phyloP scores from a whole-genome alignment of 2,888 invertebrate genomes.

The Smittia aterrima region DNA sequence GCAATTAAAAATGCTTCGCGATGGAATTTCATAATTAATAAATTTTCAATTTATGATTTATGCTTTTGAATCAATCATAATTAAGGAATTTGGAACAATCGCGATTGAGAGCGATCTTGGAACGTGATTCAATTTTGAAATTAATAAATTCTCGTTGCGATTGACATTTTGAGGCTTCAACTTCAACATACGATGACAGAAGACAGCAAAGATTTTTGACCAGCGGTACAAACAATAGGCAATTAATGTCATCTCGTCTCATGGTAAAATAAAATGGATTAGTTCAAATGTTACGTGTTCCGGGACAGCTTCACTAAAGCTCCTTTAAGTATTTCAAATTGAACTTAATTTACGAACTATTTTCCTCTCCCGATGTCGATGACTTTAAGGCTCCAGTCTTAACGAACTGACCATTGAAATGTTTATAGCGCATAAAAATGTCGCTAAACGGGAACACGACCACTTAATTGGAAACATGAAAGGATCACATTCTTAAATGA shows the following conservation, averaged over 20 bases:
- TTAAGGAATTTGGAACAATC: conserved; percentile 31
- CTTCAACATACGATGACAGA: no score
- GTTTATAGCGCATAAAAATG: conserved; percentile 21
- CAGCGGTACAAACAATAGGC: not conserved
- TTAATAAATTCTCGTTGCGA: not conserved
- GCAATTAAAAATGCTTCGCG: not conserved
- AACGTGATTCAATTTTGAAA: not conserved
- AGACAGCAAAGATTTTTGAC: not conserved
- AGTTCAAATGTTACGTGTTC: no score
- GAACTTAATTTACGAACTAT: not conserved
- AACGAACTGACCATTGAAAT: not conserved
- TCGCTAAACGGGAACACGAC: conserved; percentile 28
- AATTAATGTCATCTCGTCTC: conserved; percentile 8
- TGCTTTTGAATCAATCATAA: conserved; percentile 31
- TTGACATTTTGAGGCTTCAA: not conserved
- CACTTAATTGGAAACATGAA: conserved; percentile 19
- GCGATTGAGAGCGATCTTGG: not conserved
- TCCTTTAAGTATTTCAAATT: no score
- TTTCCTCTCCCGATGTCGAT: no score
- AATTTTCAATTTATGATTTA: conserved; percentile 16
- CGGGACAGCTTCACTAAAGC: no score
- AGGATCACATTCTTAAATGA: conserved; percentile 13
- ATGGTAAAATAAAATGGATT: not conserved
- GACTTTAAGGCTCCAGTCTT: not conserved
- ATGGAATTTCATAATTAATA: conserved; percentile 38